phyloP scores from a whole-genome alignment of 2,113 vertebrate genomes.

The Chunga burmeisteri region DNA sequence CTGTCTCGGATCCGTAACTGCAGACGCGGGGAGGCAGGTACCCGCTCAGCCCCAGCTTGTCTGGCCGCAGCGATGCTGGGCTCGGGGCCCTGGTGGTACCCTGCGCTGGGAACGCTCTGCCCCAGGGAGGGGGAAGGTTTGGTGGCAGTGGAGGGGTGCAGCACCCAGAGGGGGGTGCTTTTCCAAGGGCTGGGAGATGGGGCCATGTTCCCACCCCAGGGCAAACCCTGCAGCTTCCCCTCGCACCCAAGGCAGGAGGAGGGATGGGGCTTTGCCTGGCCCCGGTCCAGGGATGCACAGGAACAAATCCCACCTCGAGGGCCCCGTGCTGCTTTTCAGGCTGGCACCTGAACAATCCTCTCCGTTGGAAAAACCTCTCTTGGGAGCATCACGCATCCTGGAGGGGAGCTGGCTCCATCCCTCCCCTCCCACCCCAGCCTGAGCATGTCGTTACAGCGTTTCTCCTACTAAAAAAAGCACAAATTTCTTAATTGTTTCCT shows the following conservation, averaged over 20 bases:
- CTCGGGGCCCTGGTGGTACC: fast-evolving
- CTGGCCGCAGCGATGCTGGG: fast-evolving
- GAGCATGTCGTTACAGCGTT: background rate
- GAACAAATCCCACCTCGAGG: background rate
- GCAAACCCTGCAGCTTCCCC: background rate
- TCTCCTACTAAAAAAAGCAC: conserved; percentile 60
- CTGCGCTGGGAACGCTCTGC: background rate
- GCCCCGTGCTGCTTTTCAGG: background rate
- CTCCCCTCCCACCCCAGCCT: background rate
- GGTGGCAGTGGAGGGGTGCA: background rate
- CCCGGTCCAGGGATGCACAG: background rate
- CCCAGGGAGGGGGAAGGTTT: background rate
- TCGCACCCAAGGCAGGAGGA: background rate
- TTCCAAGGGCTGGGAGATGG: background rate
- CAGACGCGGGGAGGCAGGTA: background rate
- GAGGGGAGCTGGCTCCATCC: background rate
- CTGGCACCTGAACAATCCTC: background rate
- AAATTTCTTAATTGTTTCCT: conserved; percentile 63
- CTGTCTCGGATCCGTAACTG: fast-evolving
- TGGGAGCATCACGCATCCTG: background rate
- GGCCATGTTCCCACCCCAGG: fast-evolving
- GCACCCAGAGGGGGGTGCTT: background rate
- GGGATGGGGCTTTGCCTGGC: background rate
- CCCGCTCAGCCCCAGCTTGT: background rate
- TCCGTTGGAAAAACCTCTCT: background rate